Evolutionary conservation across 2,888 invertebrate species (phyloP).

Genomic region (Bombylius discolor): DNA sequence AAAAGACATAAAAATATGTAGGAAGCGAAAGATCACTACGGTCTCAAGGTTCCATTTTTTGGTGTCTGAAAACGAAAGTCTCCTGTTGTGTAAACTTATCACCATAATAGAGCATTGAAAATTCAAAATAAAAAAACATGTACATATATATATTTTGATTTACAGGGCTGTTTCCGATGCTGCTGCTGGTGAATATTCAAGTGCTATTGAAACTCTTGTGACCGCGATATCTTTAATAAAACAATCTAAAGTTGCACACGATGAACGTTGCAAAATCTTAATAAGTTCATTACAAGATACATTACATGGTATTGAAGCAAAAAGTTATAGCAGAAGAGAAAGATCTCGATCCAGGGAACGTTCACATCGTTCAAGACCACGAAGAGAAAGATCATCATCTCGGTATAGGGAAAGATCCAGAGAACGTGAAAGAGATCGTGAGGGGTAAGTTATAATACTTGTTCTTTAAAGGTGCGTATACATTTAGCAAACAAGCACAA

Average conservation of each 20-base stretch:
- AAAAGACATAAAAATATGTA: too few relatives aligned
- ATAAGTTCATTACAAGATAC: slow-evolving; percentile 96
- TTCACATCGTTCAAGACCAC: slow-evolving; percentile 36
- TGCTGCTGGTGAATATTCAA: slow-evolving; percentile 92
- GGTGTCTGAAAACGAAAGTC: too few relatives aligned
- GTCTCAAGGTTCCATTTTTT: too few relatives aligned
- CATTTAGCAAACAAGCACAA: too few relatives aligned
- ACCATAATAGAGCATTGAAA: neutral
- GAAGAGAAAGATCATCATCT: slow-evolving; percentile 39
- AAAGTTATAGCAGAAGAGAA: slow-evolving; percentile 78
- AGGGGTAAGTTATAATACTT: slow-evolving; percentile 41
- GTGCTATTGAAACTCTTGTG: slow-evolving; percentile 95
- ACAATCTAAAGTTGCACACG: slow-evolving; percentile 73
- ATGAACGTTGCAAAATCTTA: slow-evolving; percentile 95
- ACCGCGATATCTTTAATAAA: slow-evolving; percentile 98
- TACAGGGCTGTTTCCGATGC: slow-evolving; percentile 89
- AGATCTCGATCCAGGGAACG: slow-evolving; percentile 40
- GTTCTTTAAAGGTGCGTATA: too few relatives aligned
- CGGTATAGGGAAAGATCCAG: slow-evolving; percentile 59
- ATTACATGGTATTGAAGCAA: slow-evolving; percentile 91
- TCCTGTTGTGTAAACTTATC: neutral
- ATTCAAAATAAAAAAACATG: neutral
- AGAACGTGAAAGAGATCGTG: slow-evolving; percentile 44
- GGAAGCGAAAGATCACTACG: too few relatives aligned
- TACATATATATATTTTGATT: neutral